A percentile compares a stretch with the other conserved stretches of the same genome.
Evolutionary conservation across 1,140 invertebrate species (phyloP).

Genomic region (Brachionus angularis): DNA sequence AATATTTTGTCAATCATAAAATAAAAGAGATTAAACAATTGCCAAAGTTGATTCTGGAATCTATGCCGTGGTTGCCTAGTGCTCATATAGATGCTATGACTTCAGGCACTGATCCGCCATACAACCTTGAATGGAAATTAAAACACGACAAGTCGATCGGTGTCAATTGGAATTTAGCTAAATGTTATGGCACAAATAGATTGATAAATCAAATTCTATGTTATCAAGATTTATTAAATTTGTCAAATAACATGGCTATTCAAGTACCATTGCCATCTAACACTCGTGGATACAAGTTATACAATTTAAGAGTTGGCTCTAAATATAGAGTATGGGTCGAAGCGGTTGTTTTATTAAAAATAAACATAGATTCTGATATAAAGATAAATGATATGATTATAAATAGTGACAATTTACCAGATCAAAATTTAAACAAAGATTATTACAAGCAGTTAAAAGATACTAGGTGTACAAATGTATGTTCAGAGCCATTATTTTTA

Average conservation of each 20-base stretch:
- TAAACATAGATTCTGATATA: conserved; percentile 51
- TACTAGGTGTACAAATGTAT: conserved; percentile 53
- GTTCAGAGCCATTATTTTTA: conserved; percentile 53
- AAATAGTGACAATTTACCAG: background rate
- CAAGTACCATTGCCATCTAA: conserved; percentile 22
- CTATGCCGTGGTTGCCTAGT: conserved; percentile 53
- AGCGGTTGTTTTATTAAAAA: conserved; percentile 57
- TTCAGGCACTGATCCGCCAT: conserved; percentile 54
- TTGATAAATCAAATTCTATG: conserved; percentile 52
- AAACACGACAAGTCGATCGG: conserved; percentile 50
- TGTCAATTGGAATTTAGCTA: conserved; percentile 52
- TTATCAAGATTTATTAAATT: conserved; percentile 53
- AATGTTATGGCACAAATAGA: conserved; percentile 55
- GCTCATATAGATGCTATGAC: conserved; percentile 50
- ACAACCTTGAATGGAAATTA: conserved; percentile 50
- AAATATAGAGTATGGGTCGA: conserved; percentile 55
- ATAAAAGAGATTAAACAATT: conserved; percentile 50
- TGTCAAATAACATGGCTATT: conserved; percentile 50
- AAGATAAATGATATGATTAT: conserved; percentile 46
- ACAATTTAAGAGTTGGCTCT: conserved; percentile 34
- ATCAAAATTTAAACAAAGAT: background rate
- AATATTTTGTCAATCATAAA: conserved; percentile 55
- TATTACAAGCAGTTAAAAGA: conserved; percentile 49
- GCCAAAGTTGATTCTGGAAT: conserved; percentile 48
- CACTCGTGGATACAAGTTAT: background rate